phyloP scores from a whole-genome alignment of 1,140 invertebrate species.

The Nephila pilipes region DNA sequence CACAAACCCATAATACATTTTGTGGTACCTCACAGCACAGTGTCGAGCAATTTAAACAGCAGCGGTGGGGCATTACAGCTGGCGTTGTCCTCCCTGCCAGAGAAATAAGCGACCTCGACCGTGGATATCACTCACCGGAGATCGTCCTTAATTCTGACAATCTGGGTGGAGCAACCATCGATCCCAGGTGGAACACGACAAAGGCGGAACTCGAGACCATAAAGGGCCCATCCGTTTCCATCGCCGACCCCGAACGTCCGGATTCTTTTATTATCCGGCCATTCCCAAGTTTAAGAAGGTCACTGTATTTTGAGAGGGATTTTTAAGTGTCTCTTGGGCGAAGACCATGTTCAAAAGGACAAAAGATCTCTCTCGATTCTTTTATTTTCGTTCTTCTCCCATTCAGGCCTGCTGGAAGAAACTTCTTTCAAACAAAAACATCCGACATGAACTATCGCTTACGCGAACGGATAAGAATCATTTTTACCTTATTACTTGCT shows the following conservation, averaged over 20 bases:
- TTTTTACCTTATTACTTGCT: slow-evolving; percentile 23
- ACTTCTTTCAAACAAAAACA: slow-evolving; percentile 7
- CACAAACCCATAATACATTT: neutral
- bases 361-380: slow-evolving; percentile 17
- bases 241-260: slow-evolving; percentile 10
- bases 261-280: slow-evolving; percentile 58
- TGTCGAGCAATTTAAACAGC: slow-evolving; percentile 37
- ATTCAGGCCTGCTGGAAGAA: neutral
- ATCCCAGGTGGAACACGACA: slow-evolving; percentile 72
- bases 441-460: slow-evolving; percentile 19
- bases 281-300: slow-evolving; percentile 53
- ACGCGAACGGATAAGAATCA: neutral
- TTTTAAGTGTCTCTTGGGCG: slow-evolving; percentile 46
- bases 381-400: neutral
- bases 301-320: slow-evolving; percentile 36
- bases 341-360: slow-evolving; percentile 41
- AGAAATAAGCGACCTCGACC: slow-evolving; percentile 74
- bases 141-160: slow-evolving; percentile 69
- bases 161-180: slow-evolving; percentile 64
- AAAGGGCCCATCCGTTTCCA: slow-evolving; percentile 66
- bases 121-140: slow-evolving; percentile 55
- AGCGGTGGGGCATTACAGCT: slow-evolving; percentile 12
- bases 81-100: slow-evolving; percentile 1
- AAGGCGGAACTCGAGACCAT: slow-evolving; percentile 71
- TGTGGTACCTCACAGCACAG: neutral